Evolutionary conservation across 2,888 invertebrate genomes (phyloP).

Genomic region (Brassicogethes aeneus): DNA sequence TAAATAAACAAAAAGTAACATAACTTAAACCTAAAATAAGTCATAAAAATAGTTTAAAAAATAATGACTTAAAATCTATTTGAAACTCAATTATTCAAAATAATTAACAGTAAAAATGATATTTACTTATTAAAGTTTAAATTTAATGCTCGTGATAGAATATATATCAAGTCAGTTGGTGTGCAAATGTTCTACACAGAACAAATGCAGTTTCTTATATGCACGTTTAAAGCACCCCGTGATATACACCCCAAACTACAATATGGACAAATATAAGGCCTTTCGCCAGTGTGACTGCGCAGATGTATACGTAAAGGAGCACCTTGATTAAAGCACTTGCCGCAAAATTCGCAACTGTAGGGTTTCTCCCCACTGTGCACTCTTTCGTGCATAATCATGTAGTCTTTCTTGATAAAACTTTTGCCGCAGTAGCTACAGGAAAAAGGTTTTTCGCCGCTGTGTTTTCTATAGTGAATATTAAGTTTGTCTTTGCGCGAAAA

Average conservation of each 20-base stretch:
- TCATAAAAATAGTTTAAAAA: too few species aligned
- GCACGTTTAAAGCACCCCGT: constrained; percentile 50
- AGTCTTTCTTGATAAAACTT: constrained; percentile 33
- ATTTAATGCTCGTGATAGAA: too few species aligned
- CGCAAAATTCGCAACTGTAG: constrained; percentile 51
- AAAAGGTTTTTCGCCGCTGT: constrained; percentile 34
- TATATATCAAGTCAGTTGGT: too few species aligned
- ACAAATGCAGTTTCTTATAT: constrained; percentile 41
- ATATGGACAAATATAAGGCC: constrained; percentile 49
- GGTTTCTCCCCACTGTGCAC: constrained; percentile 56
- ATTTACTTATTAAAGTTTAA: too few species aligned
- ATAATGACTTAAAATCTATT: too few species aligned
- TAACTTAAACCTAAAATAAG: too few species aligned
- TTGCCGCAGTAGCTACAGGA: constrained; percentile 32
- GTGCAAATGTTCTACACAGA: background rate
- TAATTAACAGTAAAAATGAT: too few species aligned
- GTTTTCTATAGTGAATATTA: constrained; percentile 31
- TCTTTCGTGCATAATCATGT: constrained; percentile 51
- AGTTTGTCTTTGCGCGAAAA: constrained; percentile 32
- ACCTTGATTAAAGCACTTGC: constrained; percentile 53
- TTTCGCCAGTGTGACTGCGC: constrained; percentile 51
- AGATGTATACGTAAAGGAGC: constrained; percentile 53
- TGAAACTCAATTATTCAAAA: too few species aligned
- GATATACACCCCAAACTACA: constrained; percentile 53
- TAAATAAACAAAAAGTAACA: too few species aligned